These are phyloP conservation scores for Sorex maritimensis DNA, from an alignment of 2,797 vertebrate genomes.

Conservation along the genomic window DNA sequence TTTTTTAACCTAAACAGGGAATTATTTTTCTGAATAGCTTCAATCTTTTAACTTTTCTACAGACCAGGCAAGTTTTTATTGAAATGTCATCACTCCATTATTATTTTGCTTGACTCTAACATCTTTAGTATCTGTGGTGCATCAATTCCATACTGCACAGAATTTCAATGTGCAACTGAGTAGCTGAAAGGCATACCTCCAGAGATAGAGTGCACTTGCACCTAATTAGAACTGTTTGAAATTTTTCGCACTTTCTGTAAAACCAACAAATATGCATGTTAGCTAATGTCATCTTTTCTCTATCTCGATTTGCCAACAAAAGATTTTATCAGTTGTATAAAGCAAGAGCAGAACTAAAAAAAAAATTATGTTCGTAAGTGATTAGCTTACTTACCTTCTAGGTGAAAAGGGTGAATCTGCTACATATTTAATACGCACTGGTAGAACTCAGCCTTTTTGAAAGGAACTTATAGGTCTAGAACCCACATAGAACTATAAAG, in stretches of 20 bases:
- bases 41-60: conserved; percentile 48
- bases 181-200: conserved; percentile 70
- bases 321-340: conserved; percentile 69
- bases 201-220: conserved; percentile 62
- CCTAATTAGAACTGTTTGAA: conserved; percentile 80
- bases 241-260: conserved; percentile 74
- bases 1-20: conserved; percentile 47
- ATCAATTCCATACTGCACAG: conserved; percentile 52
- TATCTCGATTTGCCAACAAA: conserved; percentile 66
- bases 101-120: conserved; percentile 58
- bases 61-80: conserved; percentile 60
- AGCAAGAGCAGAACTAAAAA: conserved; percentile 55
- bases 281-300: conserved; percentile 68
- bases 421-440: conserved; percentile 38
- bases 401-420: conserved; percentile 21
- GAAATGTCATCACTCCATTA: conserved; percentile 66
- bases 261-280: conserved; percentile 65
- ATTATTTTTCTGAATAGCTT: conserved; percentile 62
- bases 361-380: not conserved
- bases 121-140: conserved; percentile 50
- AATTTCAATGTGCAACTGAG: conserved; percentile 57
- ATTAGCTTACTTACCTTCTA: conserved; percentile 8
- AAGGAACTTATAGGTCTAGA: conserved; percentile 1
- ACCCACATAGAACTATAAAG: not conserved
- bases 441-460: not conserved